Base-by-base conservation (phyloP, 2,797 vertebrate species). In the Nannoperca obscura region DNA sequence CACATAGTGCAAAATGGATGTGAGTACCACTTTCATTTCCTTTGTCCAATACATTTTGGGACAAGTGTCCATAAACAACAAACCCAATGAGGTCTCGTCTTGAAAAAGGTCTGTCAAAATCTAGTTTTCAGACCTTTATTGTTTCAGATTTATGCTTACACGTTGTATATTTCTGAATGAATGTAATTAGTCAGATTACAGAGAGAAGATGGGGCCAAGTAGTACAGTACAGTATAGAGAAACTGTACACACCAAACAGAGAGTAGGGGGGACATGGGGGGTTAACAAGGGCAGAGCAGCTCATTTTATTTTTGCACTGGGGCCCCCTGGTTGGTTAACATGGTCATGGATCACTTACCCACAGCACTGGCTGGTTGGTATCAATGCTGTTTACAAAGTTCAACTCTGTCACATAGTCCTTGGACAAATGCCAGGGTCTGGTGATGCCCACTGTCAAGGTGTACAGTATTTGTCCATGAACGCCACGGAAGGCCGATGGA, bases 371-470 rank as follows among this genome's bases (percentile, higher is more conserved):
- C 15, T 71, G 59, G 67, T 75, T 86, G 68, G 34, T 65, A 52
- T 89, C 7, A 7, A 77, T 65, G 59, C 2, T 80, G 3, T 58
- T 67, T 14, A 78, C 42, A 71, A 86, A 92, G 44, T 86, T 90
- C 15, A 94, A n/a, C 46, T 91, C 68, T 5, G 88, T 87, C 52
- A 34, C 49, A 80, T 84, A 92, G 14, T 80, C 74, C 22, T 92
- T 93, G 27, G 80, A 17, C 47, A 94, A 0, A 53, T 76, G 88
- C 93, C 92, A 93, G 0, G 85, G 90, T 73, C 93, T 86, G 42
- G 70, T 4, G 54, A 92, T 87, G 59, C 66, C 14, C 53, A 92
- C 77, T 0, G 54, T 86, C 49, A 93, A 9, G 7, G 11, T 50
- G 77, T 94, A 94, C 0, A 0, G 0, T 11, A 91, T 76, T 1